Conservation (phyloP, 2,888 invertebrate species). For the Lasioglossum lativentre region DNA sequence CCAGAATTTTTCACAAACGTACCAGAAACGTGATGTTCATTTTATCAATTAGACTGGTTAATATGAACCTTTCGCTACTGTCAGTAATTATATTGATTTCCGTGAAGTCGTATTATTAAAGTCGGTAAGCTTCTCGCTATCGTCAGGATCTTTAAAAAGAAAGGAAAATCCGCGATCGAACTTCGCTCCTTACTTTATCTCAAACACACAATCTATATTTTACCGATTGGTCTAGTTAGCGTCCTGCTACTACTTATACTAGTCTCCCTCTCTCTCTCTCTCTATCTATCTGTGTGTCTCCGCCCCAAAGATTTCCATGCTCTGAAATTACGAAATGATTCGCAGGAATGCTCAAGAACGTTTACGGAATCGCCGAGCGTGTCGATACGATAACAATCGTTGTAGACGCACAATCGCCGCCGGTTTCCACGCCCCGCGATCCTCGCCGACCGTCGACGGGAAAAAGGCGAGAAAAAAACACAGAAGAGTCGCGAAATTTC, state of each 20-base stretch:
- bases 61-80: no score
- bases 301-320: not conserved
- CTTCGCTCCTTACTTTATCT: not conserved
- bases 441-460: not conserved
- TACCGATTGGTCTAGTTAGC: not conserved
- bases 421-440: constrained; percentile 25
- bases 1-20: no score
- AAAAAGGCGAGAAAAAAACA: not conserved
- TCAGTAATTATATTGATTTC: not conserved
- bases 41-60: no score
- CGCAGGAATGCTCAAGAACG: constrained; percentile 3
- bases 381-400: not conserved
- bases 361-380: not conserved
- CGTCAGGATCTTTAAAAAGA: not conserved
- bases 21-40: no score
- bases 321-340: not conserved
- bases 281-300: not conserved
- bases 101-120: not conserved
- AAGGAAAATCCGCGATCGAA: not conserved
- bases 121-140: no score
- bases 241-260: no score
- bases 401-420: not conserved
- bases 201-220: not conserved
- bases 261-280: not conserved
- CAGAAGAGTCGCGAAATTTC: constrained; percentile 26